Base-by-base conservation (phyloP, 2,888 invertebrate genomes). In the Lasioglossum lativentre region DNA sequence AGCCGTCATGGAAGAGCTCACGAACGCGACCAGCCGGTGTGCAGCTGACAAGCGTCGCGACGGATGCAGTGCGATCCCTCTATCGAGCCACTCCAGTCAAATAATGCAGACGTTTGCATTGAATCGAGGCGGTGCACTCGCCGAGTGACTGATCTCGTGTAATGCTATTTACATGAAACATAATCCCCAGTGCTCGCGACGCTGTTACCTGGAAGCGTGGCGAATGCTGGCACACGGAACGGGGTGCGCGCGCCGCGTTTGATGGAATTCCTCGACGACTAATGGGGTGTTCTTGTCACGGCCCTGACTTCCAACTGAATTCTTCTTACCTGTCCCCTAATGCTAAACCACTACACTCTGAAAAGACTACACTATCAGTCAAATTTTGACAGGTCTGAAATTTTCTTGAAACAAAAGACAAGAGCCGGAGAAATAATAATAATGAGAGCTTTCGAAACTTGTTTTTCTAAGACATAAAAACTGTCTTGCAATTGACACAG, bases 71-170 rank as follows among this genome's bases (percentile, higher is more conserved):
- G 52, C 63, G 34, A 76, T 76, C 42, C 70, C 19, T 52, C 76
- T 40, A 56, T 72, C 59, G 75, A 45, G 56, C 68, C 68, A 75
- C 80, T 63, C 66, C 79, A 70, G 76, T 89, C 83, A 80, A 89
- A 83, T 87, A 87, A 87, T 82, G 82, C 88, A 85, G 76, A 88
- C 76, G 86, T 89, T 89, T 88, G 89, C 86, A 88, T 88, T 85
- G 88, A 86, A 89, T 86, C 75, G 85, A 14, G 66, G 45, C 78
- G 76, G 59, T 77, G 74, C 59, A 70, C 83, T 82, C 83, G 80
- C n/a, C 72, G 76, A 86, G 76, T 88, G 83, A 86, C 82, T 76
- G 86, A 82, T 88, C 88, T 84, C 86, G 81, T 76, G 83, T 88
- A 88, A 88, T 80, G 83, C 82, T 78, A 84, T 88, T 88, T 88